Evolutionary conservation across 2,113 vertebrate species (phyloP).

Genomic region (Serinus canaria): DNA sequence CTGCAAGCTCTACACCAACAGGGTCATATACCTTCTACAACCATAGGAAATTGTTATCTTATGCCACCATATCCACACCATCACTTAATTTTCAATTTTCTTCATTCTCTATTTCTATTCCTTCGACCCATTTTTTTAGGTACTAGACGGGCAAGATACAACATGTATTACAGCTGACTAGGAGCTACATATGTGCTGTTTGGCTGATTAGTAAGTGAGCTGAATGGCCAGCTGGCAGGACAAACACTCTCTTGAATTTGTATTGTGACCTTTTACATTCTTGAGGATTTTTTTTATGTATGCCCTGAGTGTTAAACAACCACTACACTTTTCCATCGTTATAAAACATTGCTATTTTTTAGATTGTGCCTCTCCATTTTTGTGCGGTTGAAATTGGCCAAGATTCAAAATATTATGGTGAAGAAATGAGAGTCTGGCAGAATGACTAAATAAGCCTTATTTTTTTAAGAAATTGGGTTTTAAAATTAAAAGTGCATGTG

Average conservation of each 20-base stretch:
- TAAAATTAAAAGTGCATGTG: not conserved
- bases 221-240: not conserved
- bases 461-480: not conserved
- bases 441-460: not conserved
- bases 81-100: not conserved
- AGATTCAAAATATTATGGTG: not conserved
- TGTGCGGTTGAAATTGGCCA: not conserved
- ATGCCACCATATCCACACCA: not conserved
- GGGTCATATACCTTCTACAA: not conserved
- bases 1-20: not conserved
- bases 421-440: not conserved
- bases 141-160: not conserved
- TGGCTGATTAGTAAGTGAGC: not conserved
- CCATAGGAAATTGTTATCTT: not conserved
- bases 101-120: not conserved
- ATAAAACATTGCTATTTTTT: not conserved
- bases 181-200: not conserved
- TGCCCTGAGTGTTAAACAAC: rapidly evolving
- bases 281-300: not conserved
- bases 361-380: not conserved
- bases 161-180: not conserved
- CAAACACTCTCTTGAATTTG: not conserved
- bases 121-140: not conserved
- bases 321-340: not conserved
- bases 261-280: not conserved